Conservation (phyloP, 64 coral and sea anemone species). For the Montipora foliosa region DNA sequence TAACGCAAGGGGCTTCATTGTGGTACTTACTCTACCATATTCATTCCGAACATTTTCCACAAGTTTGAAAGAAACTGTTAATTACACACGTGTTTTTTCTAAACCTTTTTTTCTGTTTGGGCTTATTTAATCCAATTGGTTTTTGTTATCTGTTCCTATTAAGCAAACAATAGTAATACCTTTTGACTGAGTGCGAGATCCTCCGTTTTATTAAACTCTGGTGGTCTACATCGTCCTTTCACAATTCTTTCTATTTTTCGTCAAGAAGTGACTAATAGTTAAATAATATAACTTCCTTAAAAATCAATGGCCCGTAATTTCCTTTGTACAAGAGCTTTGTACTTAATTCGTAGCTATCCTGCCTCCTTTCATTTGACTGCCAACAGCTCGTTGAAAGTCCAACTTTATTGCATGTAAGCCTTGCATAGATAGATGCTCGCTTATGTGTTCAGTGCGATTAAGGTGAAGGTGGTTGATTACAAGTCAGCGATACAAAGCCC, state of each 20-base stretch:
- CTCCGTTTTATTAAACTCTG: neutral
- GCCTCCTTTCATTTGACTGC: too few species aligned
- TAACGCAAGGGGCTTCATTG: neutral
- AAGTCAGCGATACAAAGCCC: too few species aligned
- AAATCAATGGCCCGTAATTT: too few species aligned
- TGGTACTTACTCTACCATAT: neutral
- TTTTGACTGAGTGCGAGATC: neutral
- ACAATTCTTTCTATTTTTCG: neutral
- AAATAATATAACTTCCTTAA: neutral
- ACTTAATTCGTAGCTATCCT: too few species aligned
- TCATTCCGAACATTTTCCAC: neutral
- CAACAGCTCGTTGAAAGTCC: too few species aligned
- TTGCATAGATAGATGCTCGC: too few species aligned
- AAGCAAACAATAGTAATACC: neutral
- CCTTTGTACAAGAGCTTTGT: too few species aligned
- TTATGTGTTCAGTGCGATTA: too few species aligned
- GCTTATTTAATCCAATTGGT: neutral
- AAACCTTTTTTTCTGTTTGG: neutral
- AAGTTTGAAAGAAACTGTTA: neutral
- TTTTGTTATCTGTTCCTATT: neutral
- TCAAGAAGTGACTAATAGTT: neutral
- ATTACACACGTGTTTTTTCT: conserved; percentile 18
- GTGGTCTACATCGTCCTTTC: neutral
- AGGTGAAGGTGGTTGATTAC: too few species aligned
- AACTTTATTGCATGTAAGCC: too few species aligned